phyloP scores from a whole-genome alignment of 1,140 invertebrate genomes.

The Hestina assimilis region DNA sequence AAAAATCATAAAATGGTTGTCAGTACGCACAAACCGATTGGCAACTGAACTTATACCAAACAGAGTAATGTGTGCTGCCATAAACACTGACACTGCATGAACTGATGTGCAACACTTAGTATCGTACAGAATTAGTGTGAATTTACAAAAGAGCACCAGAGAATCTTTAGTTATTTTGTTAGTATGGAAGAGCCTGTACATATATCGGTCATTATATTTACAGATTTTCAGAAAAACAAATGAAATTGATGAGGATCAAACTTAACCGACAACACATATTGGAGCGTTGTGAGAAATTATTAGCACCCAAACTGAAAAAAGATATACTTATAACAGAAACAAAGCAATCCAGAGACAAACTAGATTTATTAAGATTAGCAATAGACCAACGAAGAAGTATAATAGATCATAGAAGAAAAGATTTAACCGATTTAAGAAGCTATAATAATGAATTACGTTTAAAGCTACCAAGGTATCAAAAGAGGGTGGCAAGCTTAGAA shows the following conservation, averaged over 20 bases:
- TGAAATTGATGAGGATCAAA: conserved; percentile 80
- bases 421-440: conserved; percentile 77
- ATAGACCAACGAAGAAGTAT: conserved; percentile 82
- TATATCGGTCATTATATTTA: too few relatives aligned
- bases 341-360: conserved; percentile 81
- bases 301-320: conserved; percentile 79
- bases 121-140: background rate
- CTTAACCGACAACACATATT: conserved; percentile 78
- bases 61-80: too few relatives aligned
- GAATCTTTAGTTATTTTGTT: too few relatives aligned
- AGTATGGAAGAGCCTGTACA: too few relatives aligned
- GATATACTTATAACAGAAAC: conserved; percentile 81
- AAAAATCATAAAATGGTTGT: too few relatives aligned
- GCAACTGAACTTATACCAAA: too few relatives aligned
- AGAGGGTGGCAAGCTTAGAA: conserved; percentile 81
- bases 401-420: conserved; percentile 77
- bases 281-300: conserved; percentile 79
- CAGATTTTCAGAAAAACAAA: conserved; percentile 83
- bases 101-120: too few relatives aligned
- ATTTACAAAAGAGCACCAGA: background rate
- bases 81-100: too few relatives aligned
- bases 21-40: too few relatives aligned
- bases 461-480: conserved; percentile 82
- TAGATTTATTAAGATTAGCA: conserved; percentile 80
- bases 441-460: conserved; percentile 79